Conservation (phyloP, 2,797 vertebrate species). For the Poliocrania exsul region DNA sequence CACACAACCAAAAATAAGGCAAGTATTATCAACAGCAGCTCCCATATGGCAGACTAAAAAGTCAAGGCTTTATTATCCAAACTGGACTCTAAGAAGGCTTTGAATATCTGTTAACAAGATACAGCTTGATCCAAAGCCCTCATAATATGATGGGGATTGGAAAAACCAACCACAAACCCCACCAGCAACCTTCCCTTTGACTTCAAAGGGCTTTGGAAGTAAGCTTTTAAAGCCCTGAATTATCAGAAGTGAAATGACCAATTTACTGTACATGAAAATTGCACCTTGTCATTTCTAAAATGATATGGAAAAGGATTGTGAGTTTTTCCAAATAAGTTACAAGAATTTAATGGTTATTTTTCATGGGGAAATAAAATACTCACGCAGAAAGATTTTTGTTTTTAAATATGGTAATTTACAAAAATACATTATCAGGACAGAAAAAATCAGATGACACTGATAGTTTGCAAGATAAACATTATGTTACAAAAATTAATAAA, state of each 20-base stretch:
- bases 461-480: conserved; percentile 1
- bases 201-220: conserved; percentile 7
- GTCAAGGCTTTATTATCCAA: conserved; percentile 60
- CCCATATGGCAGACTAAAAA: conserved; percentile 42
- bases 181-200: neutral
- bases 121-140: conserved; percentile 4
- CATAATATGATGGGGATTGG: neutral
- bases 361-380: neutral
- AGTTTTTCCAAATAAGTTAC: conserved; percentile 3
- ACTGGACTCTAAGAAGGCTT: conserved; percentile 48
- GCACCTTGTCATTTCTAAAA: conserved; percentile 5
- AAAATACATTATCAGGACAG: conserved; percentile 59
- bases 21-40: conserved; percentile 60
- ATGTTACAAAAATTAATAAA: conserved; percentile 45
- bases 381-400: neutral
- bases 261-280: neutral
- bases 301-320: neutral
- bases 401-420: conserved; percentile 41
- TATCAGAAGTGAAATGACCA: conserved; percentile 29
- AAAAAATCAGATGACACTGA: conserved; percentile 13
- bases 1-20: conserved; percentile 55
- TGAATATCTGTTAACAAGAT: neutral
- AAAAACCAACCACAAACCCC: neutral
- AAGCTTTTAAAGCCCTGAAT: conserved; percentile 36
- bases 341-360: neutral